These are phyloP conservation scores for Drosophila antonietae DNA, from an alignment of 2,888 invertebrate genomes.

Conservation along the genomic window DNA sequence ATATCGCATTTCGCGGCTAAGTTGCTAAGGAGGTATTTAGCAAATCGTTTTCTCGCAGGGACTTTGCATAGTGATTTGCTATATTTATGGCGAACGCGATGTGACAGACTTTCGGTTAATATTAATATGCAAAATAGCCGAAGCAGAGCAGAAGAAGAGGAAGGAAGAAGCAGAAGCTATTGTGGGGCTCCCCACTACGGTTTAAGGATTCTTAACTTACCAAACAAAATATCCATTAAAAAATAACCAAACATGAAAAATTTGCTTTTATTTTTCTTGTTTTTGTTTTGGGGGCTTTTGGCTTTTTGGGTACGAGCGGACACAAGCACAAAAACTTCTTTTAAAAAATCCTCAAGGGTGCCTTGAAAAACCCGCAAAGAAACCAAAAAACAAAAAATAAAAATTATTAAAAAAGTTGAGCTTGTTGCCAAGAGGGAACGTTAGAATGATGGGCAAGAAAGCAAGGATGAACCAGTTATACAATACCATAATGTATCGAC, in stretches of 20 bases:
- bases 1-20: background rate
- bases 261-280: constrained; percentile 23
- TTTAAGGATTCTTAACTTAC: constrained; percentile 56
- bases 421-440: constrained; percentile 24
- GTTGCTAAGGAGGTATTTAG: constrained; percentile 8
- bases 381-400: constrained; percentile 10
- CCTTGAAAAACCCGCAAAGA: constrained; percentile 6
- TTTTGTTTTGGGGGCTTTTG: constrained; percentile 2
- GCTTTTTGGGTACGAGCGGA: constrained; percentile 29
- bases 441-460: constrained; percentile 10
- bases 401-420: background rate
- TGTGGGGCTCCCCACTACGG: background rate
- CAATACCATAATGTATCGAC: constrained; percentile 11
- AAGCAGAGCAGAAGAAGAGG: constrained; percentile 8
- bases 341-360: constrained; percentile 36
- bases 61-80: constrained; percentile 23
- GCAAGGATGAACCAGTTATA: constrained; percentile 25
- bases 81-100: constrained; percentile 35
- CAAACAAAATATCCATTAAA: constrained; percentile 38
- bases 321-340: constrained; percentile 38
- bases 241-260: constrained; percentile 37
- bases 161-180: constrained; percentile 18
- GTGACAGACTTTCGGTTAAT: constrained; percentile 35
- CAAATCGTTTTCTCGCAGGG: background rate
- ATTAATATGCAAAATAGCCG: constrained; percentile 38